phyloP scores from a whole-genome alignment of 2,888 invertebrate species.

The Rhagonycha lutea region DNA sequence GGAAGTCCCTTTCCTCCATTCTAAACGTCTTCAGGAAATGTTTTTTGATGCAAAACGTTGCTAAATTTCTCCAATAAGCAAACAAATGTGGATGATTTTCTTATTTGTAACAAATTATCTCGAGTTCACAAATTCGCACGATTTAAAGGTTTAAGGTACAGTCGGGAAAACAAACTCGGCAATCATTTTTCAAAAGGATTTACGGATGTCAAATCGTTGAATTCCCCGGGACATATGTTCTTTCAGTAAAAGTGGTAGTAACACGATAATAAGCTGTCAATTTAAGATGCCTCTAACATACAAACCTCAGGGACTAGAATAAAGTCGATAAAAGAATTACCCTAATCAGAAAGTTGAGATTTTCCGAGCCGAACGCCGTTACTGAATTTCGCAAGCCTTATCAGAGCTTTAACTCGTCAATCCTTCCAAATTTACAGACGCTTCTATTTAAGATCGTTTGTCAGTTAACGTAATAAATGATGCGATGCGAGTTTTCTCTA shows the following conservation, averaged over 20 bases:
- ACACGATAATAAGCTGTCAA: conserved; percentile 18
- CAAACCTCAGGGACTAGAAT: neutral
- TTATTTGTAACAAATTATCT: conserved; percentile 4
- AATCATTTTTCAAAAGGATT: conserved; percentile 19
- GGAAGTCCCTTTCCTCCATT: neutral
- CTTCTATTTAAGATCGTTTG: conserved; percentile 18
- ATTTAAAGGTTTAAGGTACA: conserved; percentile 1
- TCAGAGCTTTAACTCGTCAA: conserved; percentile 18
- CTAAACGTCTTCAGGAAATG: conserved; percentile 5
- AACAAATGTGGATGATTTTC: conserved; percentile 9
- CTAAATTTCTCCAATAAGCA: conserved; percentile 12
- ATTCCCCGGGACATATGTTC: conserved; percentile 9
- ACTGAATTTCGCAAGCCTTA: conserved; percentile 11
- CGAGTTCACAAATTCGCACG: conserved; percentile 6
- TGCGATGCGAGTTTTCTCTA: neutral
- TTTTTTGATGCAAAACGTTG: conserved; percentile 5
- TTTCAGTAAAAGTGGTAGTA: neutral
- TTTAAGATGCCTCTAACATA: neutral
- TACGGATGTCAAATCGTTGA: conserved; percentile 10
- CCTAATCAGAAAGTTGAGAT: conserved; percentile 5
- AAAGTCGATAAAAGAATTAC: conserved; percentile 7
- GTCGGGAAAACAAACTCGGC: neutral
- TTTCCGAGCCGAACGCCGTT: conserved; percentile 5
- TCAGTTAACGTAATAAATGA: conserved; percentile 21
- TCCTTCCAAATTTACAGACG: conserved; percentile 16